phyloP scores from a whole-genome alignment of 2,888 invertebrate species.

The Thymelicus acteon region DNA sequence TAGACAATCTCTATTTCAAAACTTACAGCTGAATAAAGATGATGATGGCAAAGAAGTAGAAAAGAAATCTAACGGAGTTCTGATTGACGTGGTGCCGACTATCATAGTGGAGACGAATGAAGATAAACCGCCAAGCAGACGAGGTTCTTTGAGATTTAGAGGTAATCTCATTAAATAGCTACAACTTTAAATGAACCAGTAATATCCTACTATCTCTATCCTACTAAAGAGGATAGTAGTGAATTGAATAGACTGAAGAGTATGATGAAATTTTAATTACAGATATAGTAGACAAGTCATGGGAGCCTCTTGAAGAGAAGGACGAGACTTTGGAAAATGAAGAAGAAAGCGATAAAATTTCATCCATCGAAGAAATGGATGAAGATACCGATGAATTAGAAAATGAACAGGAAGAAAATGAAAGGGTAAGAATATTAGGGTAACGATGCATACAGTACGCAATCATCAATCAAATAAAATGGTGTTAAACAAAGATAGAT shows the following conservation, averaged over 20 bases:
- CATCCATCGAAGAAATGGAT: constrained; percentile 39
- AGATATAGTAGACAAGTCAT: constrained; percentile 82
- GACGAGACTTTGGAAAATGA: constrained; percentile 68
- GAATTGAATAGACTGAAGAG: too few species aligned
- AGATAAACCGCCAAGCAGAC: constrained; percentile 64
- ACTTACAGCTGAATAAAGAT: constrained; percentile 61
- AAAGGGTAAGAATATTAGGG: background rate
- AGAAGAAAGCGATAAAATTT: constrained; percentile 48
- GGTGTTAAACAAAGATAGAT: too few species aligned
- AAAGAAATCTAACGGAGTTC: constrained; percentile 69
- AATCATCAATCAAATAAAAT: too few species aligned
- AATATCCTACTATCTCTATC: too few species aligned
- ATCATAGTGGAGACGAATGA: constrained; percentile 69
- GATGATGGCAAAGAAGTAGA: constrained; percentile 59
- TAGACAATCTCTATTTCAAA: background rate
- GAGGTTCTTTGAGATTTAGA: constrained; percentile 84
- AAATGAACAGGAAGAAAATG: constrained; percentile 43
- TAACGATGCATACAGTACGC: too few species aligned
- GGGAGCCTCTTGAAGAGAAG: constrained; percentile 84
- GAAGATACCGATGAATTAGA: constrained; percentile 58
- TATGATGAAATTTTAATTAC: constrained; percentile 9
- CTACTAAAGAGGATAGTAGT: too few species aligned
- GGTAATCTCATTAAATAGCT: constrained; percentile 60
- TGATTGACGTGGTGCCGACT: constrained; percentile 62
- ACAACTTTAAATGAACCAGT: too few species aligned